Evolutionary conservation across 2,888 invertebrate species (phyloP), one percentile per base, ranked within the genome.

Genomic region (Hipparchia semele): DNA sequence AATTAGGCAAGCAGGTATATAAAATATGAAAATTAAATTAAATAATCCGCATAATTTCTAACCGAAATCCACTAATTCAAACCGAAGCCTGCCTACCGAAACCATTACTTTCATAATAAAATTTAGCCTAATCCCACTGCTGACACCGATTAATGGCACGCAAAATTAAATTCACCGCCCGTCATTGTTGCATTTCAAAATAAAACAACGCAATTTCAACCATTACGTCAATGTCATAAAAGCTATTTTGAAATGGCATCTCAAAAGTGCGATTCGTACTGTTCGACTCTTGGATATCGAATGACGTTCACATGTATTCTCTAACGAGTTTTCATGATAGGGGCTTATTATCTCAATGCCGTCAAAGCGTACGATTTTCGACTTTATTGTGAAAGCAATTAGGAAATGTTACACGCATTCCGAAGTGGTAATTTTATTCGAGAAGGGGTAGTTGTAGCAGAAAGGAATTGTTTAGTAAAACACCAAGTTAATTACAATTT

Each of bases 81-180:
- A 59, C 68, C 49, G 49, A 68, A 68, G 23, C 12, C 59, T 49
- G n/a, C 53, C 51, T 39, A 67, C 39, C 53, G 49, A 68, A 70
- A 46, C 39, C 60, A 71, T 73, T 73, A 87, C 84, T 87, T 84
- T 85, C 80, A 85, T 86, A 87, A 86, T 90, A 88, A 90, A 91
- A 90, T 85, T 87, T 84, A 85, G 78, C 80, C 87, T 91, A 89
- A 92, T 90, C 90, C 91, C 85, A 86, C 82, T 83, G 81, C 85
- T 84, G 87, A 88, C 86, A 84, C 85, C 89, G 87, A 90, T 92
- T 90, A 91, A 92, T 90, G 90, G 88, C 85, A 86, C 84, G 84
- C 87, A 84, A 88, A 92, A 91, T 92, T 90, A 89, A 91, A 91
- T 89, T 90, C 88, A 86, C 85, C 81, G 86, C 85, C 39, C 87